A percentile compares a stretch with the other conserved stretches of the same genome.
Conservation (phyloP, 2,888 invertebrate species). For the Synergus gifuensis region DNA sequence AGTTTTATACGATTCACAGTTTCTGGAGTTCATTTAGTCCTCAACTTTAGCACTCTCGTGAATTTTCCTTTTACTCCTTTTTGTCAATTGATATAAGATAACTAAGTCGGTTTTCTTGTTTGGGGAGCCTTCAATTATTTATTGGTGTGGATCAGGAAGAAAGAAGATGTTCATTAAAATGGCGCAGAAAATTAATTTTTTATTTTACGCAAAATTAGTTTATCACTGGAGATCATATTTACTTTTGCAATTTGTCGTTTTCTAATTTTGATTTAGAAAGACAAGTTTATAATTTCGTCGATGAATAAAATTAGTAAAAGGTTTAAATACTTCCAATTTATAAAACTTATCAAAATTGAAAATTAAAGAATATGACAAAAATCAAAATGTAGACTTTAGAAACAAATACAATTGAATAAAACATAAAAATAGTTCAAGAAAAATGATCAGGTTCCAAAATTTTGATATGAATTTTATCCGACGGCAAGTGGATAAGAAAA, state of each 20-base stretch:
- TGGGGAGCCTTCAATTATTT: not conserved
- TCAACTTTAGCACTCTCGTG: slow-evolving; percentile 1
- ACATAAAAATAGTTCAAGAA: not conserved
- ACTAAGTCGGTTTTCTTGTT: not conserved
- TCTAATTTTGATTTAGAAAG: no score
- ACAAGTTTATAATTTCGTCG: no score
- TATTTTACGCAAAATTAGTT: no score
- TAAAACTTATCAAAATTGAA: no score
- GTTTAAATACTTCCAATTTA: no score
- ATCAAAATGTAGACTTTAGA: no score
- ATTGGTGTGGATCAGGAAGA: not conserved
- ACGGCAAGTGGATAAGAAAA: not conserved
- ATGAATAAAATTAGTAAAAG: not conserved
- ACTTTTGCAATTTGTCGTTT: no score
- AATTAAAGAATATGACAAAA: no score
- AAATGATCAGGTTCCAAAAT: not conserved
- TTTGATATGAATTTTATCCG: not conserved
- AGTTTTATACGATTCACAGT: not conserved
- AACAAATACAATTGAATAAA: no score
- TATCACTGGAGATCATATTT: no score
- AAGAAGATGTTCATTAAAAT: not conserved
- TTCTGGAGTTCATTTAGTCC: slow-evolving; percentile 10
- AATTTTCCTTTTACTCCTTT: not conserved
- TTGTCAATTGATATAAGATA: not conserved
- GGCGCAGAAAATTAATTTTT: not conserved